phyloP scores from a whole-genome alignment of 2,113 vertebrate genomes.

The Ciconia maguari region DNA sequence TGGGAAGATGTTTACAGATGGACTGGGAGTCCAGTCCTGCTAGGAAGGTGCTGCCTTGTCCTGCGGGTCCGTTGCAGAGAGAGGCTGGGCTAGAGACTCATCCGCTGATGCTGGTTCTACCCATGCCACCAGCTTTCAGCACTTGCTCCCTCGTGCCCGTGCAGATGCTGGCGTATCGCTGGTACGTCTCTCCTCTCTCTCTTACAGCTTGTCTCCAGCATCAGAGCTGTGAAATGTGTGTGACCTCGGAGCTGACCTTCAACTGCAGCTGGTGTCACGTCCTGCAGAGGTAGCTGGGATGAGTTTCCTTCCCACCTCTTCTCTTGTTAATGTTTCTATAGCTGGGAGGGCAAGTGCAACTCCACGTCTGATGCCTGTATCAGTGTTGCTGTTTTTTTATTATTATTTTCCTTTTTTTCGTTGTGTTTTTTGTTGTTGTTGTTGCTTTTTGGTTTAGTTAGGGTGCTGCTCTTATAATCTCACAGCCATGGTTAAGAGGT shows the following conservation, averaged over 20 bases:
- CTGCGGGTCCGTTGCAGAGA: neutral
- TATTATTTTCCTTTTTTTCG: neutral
- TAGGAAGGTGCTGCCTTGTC: neutral
- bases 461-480: neutral
- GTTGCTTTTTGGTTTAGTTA: neutral
- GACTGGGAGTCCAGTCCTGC: neutral
- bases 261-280: slow-evolving; percentile 94
- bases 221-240: slow-evolving; percentile 82
- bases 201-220: slow-evolving; percentile 90
- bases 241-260: slow-evolving; percentile 80
- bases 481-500: rapidly evolving
- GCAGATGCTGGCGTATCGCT: neutral
- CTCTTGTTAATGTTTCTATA: rapidly evolving
- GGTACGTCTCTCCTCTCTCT: neutral
- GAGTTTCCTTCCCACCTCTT: neutral
- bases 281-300: slow-evolving; percentile 83
- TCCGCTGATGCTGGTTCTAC: neutral
- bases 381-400: rapidly evolving
- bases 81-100: rapidly evolving
- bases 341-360: neutral
- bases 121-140: rapidly evolving
- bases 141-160: neutral
- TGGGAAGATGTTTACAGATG: rapidly evolving
- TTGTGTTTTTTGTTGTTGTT: neutral
- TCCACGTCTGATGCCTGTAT: neutral